Conservation (phyloP, 2,888 invertebrate species). For the Drosophila neoperkinsi region DNA sequence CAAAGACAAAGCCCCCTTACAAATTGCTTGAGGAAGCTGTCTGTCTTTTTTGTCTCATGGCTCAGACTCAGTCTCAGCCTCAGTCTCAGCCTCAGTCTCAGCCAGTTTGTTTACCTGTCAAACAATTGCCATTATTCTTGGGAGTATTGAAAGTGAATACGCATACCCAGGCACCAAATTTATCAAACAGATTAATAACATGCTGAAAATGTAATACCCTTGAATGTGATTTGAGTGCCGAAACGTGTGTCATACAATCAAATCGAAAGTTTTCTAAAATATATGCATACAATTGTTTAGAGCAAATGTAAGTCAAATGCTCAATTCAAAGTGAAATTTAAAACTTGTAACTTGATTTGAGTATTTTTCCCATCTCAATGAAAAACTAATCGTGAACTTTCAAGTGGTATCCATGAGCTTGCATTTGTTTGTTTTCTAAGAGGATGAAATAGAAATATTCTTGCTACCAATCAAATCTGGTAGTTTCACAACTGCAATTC, state of each 20-base stretch:
- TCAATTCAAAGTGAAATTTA: not conserved
- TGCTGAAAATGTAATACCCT: conserved; percentile 32
- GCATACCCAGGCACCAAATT: conserved; percentile 12
- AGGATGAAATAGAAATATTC: not conserved
- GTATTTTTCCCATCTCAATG: not conserved
- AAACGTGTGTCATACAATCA: not conserved
- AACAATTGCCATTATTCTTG: conserved; percentile 75
- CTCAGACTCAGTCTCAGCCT: conserved; percentile 1
- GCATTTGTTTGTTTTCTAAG: not conserved
- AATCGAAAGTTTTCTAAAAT: not conserved
- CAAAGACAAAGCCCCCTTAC: conserved; percentile 69
- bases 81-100: conserved; percentile 5
- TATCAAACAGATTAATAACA: not conserved
- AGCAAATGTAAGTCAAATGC: not conserved
- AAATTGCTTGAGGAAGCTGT: conserved; percentile 73
- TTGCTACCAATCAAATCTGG: not conserved
- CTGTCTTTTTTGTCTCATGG: conserved; percentile 30
- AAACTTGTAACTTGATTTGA: not conserved
- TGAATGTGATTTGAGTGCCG: not conserved
- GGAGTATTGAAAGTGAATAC: conserved; percentile 61
- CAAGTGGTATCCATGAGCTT: not conserved
- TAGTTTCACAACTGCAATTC: not conserved
- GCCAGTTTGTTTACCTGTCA: conserved; percentile 61
- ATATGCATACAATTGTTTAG: not conserved
- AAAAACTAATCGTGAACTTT: not conserved